Percentiles rank a stretch among this genome's conserved stretches.
Evolutionary conservation across 1,140 invertebrate genomes (phyloP).

Genomic region (Zaprionus inermis): DNA sequence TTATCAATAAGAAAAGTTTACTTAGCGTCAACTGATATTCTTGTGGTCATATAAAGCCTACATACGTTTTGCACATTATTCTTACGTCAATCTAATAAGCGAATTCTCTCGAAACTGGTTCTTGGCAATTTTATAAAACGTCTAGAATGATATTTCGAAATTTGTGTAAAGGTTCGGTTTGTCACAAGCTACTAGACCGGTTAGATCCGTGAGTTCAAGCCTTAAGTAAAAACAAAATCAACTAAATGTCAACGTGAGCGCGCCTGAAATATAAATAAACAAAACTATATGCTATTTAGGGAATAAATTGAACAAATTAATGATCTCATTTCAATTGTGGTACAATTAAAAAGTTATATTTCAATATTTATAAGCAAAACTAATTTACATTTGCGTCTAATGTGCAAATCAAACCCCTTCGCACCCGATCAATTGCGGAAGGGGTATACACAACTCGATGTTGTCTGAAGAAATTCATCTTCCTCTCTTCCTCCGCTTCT

Average conservation of each 20-base stretch:
- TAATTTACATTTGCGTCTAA: neutral
- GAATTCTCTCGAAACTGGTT: conserved; percentile 1
- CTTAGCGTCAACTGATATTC: neutral
- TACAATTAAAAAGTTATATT: neutral
- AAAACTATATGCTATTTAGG: neutral
- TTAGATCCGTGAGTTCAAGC: neutral
- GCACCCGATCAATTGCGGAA: neutral
- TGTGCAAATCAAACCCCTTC: neutral
- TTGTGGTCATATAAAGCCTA: neutral
- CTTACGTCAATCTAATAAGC: neutral
- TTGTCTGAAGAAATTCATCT: neutral
- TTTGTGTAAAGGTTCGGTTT: conserved; percentile 4
- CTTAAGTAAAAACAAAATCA: neutral
- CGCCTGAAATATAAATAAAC: neutral
- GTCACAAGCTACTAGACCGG: neutral
- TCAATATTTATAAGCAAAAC: neutral
- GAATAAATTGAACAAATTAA: neutral
- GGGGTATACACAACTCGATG: neutral
- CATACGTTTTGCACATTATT: neutral
- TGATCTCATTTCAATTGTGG: neutral
- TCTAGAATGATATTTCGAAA: conserved; percentile 4
- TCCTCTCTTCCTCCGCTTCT: neutral
- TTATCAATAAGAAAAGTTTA: neutral
- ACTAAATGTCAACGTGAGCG: neutral
- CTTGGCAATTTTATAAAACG: conserved; percentile 6